Conservation (phyloP, 2,113 vertebrate genomes). For the Peucedramus taeniatus region DNA sequence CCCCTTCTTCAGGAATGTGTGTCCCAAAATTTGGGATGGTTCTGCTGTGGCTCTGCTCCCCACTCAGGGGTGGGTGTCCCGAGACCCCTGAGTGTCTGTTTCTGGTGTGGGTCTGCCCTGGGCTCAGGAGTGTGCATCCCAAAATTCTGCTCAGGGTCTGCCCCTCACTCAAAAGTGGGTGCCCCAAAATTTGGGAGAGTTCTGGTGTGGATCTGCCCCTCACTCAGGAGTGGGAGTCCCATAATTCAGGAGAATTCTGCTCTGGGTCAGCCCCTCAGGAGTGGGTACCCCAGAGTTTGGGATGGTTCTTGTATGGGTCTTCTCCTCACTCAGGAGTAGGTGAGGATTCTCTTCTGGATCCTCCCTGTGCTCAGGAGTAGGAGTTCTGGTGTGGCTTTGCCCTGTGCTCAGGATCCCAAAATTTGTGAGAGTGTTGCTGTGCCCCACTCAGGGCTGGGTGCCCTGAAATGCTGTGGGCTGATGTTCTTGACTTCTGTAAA, state of each 20-base stretch:
- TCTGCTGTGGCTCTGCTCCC: neutral
- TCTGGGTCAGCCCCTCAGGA: neutral
- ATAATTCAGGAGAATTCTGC: accelerated
- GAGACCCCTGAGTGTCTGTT: too few relatives aligned
- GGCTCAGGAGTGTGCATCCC: neutral
- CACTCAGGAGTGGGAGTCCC: accelerated
- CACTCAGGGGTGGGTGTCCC: accelerated
- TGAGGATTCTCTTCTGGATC: neutral
- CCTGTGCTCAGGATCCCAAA: accelerated
- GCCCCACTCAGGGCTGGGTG: too few relatives aligned
- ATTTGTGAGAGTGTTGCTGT: neutral
- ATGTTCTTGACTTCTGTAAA: accelerated
- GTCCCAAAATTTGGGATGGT: neutral
- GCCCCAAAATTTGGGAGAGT: neutral
- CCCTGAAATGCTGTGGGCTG: accelerated
- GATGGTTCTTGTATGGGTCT: neutral
- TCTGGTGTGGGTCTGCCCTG: neutral
- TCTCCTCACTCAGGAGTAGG: neutral
- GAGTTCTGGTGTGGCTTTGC: neutral
- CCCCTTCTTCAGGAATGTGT: neutral
- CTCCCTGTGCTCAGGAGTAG: neutral
- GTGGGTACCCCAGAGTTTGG: neutral
- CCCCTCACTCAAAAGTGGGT: neutral
- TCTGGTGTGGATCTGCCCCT: neutral
- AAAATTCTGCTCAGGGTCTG: neutral